A percentile compares a stretch with the other conserved stretches of the same genome.
These are phyloP conservation scores for Burhinus oedicnemus DNA, from an alignment of 2,113 vertebrate species.

Conservation along the genomic window DNA sequence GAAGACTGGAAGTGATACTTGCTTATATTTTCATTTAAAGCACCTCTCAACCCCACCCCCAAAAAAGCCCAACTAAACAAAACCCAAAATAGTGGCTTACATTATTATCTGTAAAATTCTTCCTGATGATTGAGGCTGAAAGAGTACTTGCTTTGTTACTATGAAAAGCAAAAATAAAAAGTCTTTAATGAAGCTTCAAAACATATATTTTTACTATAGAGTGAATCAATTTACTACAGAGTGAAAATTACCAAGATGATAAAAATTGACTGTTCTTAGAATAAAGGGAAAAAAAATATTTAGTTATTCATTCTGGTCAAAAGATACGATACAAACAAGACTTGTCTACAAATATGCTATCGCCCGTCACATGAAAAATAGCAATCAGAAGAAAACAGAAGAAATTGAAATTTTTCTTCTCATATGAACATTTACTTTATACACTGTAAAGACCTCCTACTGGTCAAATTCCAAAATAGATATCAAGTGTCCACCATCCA, in stretches of 20 bases:
- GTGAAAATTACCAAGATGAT: background rate
- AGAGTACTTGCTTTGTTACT: background rate
- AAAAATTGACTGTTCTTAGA: background rate
- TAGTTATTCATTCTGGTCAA: background rate
- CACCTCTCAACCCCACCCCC: background rate
- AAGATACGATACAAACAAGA: background rate
- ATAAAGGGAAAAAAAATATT: background rate
- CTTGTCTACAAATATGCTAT: background rate
- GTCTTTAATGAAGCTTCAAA: background rate
- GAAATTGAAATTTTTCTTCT: background rate
- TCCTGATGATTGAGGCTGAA: background rate
- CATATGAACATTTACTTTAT: background rate
- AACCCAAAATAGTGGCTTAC: background rate
- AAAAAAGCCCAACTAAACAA: background rate
- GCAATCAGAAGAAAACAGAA: background rate
- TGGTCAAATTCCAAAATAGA: background rate
- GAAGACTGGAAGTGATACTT: background rate
- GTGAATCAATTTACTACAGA: background rate
- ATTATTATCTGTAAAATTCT: background rate
- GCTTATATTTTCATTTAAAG: background rate
- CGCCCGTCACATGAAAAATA: background rate
- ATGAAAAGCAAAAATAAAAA: background rate
- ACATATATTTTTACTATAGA: background rate
- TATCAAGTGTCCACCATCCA: background rate
- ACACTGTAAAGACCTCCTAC: background rate